Evolutionary conservation across 2,113 vertebrate genomes (phyloP).

Genomic region (Caloenas nicobarica): DNA sequence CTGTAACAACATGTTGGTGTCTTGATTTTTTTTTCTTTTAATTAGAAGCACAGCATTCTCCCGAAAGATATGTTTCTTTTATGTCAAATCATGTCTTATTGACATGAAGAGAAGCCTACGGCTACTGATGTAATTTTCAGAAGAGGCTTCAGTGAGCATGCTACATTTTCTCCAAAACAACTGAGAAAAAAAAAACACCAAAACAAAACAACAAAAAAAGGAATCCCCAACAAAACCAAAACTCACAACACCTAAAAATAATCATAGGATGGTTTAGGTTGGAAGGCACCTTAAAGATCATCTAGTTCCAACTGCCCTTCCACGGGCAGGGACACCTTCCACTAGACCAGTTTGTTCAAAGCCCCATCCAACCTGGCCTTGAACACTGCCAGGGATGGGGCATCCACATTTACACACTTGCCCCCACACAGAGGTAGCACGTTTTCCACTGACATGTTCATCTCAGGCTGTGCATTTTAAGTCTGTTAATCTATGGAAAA

Average conservation of each 20-base stretch:
- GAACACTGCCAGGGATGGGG: too few species aligned
- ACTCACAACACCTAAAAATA: neutral
- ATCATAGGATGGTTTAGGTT: neutral
- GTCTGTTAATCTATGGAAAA: neutral
- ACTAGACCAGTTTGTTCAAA: too few species aligned
- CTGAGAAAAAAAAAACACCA: neutral
- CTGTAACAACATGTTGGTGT: neutral
- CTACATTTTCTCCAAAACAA: neutral
- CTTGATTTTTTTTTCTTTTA: neutral
- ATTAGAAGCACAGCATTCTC: neutral
- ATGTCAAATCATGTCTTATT: neutral
- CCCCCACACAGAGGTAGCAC: neutral
- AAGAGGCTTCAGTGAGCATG: neutral
- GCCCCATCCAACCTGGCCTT: too few species aligned
- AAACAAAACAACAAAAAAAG: too few species aligned
- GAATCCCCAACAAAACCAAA: too few species aligned
- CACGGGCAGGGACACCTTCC: too few species aligned
- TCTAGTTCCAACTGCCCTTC: too few species aligned
- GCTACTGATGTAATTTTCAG: neutral
- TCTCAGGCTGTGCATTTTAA: neutral
- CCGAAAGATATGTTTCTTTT: neutral
- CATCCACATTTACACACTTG: neutral
- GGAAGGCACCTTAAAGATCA: too few species aligned
- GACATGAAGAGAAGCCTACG: neutral
- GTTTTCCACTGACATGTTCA: neutral